Conservation (phyloP, 2,113 vertebrate genomes). For the Capreolus pygargus region DNA sequence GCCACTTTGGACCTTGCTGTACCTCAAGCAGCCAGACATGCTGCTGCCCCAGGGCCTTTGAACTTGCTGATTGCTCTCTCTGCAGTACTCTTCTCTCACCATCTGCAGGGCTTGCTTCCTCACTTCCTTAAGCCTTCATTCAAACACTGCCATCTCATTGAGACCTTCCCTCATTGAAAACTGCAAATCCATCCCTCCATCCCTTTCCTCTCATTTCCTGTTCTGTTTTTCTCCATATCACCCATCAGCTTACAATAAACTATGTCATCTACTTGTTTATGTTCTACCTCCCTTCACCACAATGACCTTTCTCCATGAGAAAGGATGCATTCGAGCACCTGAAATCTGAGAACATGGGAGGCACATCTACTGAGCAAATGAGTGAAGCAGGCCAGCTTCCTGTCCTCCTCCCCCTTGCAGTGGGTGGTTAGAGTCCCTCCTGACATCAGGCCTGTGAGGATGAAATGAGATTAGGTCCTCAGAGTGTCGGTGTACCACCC, state of each 20-base stretch:
- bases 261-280: background rate
- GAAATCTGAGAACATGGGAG: rapidly evolving
- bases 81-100: background rate
- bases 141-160: background rate
- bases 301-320: background rate
- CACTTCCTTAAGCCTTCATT: background rate
- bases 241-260: background rate
- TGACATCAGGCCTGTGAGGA: background rate
- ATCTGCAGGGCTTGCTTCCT: background rate
- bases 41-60: background rate
- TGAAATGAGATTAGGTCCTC: background rate
- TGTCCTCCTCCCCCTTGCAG: background rate
- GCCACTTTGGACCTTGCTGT: background rate
- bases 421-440: background rate
- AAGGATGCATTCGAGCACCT: background rate
- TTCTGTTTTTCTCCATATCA: background rate
- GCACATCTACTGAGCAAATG: background rate
- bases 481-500: background rate
- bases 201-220: background rate
- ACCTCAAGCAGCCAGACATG: no score
- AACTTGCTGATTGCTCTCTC: background rate
- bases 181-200: background rate
- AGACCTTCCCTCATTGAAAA: background rate
- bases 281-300: no score
- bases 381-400: background rate